Conservation (phyloP, 2,797 vertebrate species). For the Leptodactylus fallax region DNA sequence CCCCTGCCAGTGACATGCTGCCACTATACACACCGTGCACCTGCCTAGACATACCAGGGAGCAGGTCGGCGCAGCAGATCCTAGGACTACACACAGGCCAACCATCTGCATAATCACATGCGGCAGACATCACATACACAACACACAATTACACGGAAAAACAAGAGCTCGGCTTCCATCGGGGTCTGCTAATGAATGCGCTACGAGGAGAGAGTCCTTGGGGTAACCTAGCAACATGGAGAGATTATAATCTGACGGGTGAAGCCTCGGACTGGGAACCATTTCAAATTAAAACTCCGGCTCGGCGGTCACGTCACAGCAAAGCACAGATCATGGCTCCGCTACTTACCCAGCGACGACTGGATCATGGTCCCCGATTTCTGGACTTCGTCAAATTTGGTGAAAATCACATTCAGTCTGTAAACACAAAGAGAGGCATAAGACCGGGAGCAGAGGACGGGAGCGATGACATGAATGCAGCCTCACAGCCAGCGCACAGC, state of each 20-base stretch:
- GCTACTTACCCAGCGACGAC: conserved; percentile 86
- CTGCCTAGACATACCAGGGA: background rate
- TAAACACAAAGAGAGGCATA: conserved; percentile 38
- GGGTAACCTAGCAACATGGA: conserved; percentile 78
- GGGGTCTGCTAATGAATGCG: conserved; percentile 72
- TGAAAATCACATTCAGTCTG: conserved; percentile 99
- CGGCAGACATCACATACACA: conserved; percentile 73
- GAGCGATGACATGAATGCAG: background rate
- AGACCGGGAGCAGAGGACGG: background rate
- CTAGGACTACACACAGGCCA: conserved; percentile 62
- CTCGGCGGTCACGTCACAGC: background rate
- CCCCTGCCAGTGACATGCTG: background rate
- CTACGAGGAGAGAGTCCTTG: conserved; percentile 57
- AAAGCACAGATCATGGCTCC: background rate
- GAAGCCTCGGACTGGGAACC: conserved; percentile 66
- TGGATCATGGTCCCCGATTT: conserved; percentile 96
- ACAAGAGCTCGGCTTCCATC: no score
- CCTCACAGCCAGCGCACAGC: background rate
- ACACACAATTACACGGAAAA: conserved; percentile 64
- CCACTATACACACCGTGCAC: background rate
- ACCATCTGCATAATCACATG: conserved; percentile 70
- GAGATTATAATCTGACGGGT: conserved; percentile 66
- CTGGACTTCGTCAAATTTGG: conserved; percentile 97
- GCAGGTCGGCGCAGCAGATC: background rate
- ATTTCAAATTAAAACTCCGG: conserved; percentile 63